Conservation (phyloP, 2,797 vertebrate species). For the Ciconia nigra region DNA sequence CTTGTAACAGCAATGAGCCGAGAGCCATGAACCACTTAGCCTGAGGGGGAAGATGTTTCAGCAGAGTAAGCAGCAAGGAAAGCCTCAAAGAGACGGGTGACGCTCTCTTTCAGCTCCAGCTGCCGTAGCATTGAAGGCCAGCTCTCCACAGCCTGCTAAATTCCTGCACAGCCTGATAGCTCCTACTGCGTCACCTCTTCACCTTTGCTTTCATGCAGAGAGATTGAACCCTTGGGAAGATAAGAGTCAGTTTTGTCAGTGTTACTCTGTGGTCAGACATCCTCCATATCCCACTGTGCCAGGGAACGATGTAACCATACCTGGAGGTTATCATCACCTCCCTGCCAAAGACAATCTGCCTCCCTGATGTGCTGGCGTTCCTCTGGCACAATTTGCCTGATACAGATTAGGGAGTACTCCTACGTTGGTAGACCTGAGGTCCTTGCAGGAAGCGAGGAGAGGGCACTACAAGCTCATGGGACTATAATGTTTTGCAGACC, state of each 20-base stretch:
- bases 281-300: not conserved
- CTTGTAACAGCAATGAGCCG: constrained; percentile 39
- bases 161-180: not conserved
- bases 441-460: not conserved
- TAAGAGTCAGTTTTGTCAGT: not conserved
- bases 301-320: not conserved
- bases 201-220: not conserved
- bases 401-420: not conserved
- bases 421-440: not conserved
- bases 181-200: not conserved
- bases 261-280: not conserved
- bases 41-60: constrained; percentile 34
- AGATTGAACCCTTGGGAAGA: not conserved
- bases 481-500: not conserved
- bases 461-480: not conserved
- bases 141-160: not conserved
- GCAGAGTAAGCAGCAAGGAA: constrained; percentile 23
- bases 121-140: fast-evolving
- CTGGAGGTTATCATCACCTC: not conserved
- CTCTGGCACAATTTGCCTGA: not conserved
- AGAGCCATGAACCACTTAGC: constrained; percentile 16
- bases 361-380: fast-evolving
- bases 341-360: not conserved
- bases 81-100: not conserved
- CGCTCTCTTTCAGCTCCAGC: not conserved